These are phyloP conservation scores for Mormyrus lacerda DNA, from an alignment of 2,113 vertebrate genomes.

Conservation along the genomic window DNA sequence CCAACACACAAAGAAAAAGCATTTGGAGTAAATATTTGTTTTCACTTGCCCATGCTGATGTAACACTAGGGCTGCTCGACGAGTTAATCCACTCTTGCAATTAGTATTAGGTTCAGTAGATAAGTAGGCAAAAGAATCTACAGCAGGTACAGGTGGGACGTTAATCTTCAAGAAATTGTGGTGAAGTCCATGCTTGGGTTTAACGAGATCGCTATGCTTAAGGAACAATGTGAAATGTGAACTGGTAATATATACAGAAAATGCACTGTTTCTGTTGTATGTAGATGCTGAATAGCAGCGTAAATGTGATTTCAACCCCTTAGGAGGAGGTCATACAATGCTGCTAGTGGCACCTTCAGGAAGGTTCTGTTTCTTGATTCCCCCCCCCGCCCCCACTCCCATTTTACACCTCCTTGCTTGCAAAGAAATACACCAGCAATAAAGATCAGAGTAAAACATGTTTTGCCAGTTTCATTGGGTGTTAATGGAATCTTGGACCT, in stretches of 20 bases:
- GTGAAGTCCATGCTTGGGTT: background rate
- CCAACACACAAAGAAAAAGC: background rate
- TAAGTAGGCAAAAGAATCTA: background rate
- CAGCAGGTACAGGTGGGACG: background rate
- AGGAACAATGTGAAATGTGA: background rate
- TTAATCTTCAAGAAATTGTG: background rate
- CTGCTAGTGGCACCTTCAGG: background rate
- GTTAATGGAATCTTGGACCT: conserved; percentile 47
- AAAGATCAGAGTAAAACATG: conserved; percentile 36
- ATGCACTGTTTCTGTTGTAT: background rate
- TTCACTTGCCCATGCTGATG: background rate
- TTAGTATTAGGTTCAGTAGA: background rate
- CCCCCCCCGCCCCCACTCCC: background rate
- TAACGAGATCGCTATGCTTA: background rate
- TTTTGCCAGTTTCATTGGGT: conserved; percentile 52
- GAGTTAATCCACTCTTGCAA: background rate
- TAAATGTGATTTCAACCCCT: background rate
- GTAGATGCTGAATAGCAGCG: background rate
- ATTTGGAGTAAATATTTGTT: background rate
- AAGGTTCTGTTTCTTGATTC: background rate
- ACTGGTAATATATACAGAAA: background rate
- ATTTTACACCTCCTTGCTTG: background rate
- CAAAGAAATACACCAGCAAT: background rate
- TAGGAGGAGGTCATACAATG: background rate
- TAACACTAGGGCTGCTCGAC: background rate